Conservation (phyloP, 2,797 vertebrate species). For the Fistularia commersonii region DNA sequence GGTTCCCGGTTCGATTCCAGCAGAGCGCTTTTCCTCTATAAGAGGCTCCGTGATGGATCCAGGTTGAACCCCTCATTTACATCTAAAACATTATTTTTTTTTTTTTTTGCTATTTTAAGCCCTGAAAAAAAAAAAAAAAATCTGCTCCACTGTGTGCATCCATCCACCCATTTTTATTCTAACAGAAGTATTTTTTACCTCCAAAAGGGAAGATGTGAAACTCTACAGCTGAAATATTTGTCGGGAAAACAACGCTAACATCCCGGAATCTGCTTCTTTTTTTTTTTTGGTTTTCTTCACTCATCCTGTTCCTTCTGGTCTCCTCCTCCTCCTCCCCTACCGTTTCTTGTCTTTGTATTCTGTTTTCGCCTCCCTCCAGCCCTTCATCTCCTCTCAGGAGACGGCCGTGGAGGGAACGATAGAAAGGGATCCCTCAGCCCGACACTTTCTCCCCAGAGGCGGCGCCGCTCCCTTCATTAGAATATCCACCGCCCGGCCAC, state of each 20-base stretch:
- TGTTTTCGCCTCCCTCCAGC: conserved; percentile 40
- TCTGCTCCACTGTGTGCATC: no score
- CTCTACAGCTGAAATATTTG: no score
- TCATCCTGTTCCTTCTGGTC: conserved; percentile 18
- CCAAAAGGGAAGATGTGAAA: no score
- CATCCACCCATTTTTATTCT: no score
- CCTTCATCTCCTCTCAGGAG: conserved; percentile 57
- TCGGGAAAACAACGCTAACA: conserved; percentile 4
- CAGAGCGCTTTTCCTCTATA: no score
- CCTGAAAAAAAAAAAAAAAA: no score
- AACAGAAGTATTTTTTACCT: no score
- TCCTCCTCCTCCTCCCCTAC: conserved; percentile 43
- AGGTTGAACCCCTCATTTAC: no score
- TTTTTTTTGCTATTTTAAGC: no score
- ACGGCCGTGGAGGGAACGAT: conserved; percentile 59
- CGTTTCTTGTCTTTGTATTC: conserved; percentile 39
- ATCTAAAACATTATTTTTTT: no score
- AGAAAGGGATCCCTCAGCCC: conserved; percentile 64
- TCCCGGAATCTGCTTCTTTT: conserved; percentile 22
- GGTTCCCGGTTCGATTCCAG: no score
- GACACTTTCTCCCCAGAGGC: conserved; percentile 55
- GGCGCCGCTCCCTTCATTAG: conserved; percentile 58
- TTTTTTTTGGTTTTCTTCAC: conserved; percentile 12
- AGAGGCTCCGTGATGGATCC: no score
- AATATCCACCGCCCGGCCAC: conserved; percentile 55